These are phyloP conservation scores for Zaprionus taronus DNA, from an alignment of 1,140 invertebrate genomes.

Conservation along the genomic window DNA sequence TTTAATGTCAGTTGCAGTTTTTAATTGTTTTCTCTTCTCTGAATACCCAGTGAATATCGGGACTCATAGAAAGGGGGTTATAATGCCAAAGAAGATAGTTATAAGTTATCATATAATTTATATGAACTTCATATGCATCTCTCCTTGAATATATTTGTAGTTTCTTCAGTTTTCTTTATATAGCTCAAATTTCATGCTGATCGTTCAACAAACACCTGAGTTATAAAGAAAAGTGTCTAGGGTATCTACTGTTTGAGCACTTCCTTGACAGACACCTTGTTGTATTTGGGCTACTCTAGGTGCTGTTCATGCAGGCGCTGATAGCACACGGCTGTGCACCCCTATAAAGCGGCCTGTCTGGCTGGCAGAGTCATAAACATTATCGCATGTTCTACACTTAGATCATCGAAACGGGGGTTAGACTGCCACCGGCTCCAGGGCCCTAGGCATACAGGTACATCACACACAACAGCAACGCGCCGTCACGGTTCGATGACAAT, in stretches of 20 bases:
- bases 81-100: too few relatives aligned
- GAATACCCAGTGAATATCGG: neutral
- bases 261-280: conserved; percentile 16
- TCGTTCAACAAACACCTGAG: neutral
- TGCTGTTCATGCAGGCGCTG: conserved; percentile 65
- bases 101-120: neutral
- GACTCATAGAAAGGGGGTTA: neutral
- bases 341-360: conserved; percentile 55
- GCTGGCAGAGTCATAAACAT: conserved; percentile 61
- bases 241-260: neutral
- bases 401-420: conserved; percentile 76
- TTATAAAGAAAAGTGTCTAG: neutral
- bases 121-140: neutral
- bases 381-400: conserved; percentile 81
- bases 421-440: conserved; percentile 33
- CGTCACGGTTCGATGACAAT: conserved; percentile 79
- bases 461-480: conserved; percentile 52
- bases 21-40: neutral
- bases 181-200: neutral
- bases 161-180: neutral
- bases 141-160: neutral
- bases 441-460: conserved; percentile 62
- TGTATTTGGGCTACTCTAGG: conserved; percentile 2
- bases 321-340: conserved; percentile 55
- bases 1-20: conserved; percentile 7